These are phyloP conservation scores for Periparus ater DNA, from an alignment of 2,797 vertebrate genomes.

Conservation along the genomic window DNA sequence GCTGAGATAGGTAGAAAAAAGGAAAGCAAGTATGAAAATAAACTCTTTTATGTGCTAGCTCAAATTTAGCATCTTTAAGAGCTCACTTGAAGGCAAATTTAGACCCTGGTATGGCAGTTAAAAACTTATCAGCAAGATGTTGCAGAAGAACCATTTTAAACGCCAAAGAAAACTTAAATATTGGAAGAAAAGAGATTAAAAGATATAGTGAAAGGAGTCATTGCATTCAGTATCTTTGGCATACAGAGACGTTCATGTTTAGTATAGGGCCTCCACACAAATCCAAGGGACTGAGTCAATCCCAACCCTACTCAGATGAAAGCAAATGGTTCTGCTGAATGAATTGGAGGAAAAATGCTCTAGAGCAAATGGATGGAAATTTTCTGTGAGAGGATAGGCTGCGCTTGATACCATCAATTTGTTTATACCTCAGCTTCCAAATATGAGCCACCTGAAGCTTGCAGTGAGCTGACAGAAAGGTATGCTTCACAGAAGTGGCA, in stretches of 20 bases:
- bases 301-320: not conserved
- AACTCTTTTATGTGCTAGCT: not conserved
- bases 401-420: constrained; percentile 57
- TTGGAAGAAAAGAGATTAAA: not conserved
- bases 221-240: not conserved
- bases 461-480: constrained; percentile 49
- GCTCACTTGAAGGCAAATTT: not conserved
- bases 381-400: constrained; percentile 36
- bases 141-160: not conserved
- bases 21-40: not conserved
- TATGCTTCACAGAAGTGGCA: constrained; percentile 50
- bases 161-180: not conserved
- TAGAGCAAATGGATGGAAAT: constrained; percentile 35
- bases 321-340: constrained; percentile 21
- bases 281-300: not conserved
- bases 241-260: not conserved
- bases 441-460: constrained; percentile 26
- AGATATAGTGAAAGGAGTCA: not conserved
- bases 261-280: not conserved
- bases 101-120: not conserved
- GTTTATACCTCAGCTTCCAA: constrained; percentile 38
- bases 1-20: not conserved
- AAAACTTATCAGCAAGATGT: not conserved
- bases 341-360: constrained; percentile 30
- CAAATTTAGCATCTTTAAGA: not conserved